Evolutionary conservation across 2,113 vertebrate species (phyloP).

Genomic region (Gambusia holbrooki): DNA sequence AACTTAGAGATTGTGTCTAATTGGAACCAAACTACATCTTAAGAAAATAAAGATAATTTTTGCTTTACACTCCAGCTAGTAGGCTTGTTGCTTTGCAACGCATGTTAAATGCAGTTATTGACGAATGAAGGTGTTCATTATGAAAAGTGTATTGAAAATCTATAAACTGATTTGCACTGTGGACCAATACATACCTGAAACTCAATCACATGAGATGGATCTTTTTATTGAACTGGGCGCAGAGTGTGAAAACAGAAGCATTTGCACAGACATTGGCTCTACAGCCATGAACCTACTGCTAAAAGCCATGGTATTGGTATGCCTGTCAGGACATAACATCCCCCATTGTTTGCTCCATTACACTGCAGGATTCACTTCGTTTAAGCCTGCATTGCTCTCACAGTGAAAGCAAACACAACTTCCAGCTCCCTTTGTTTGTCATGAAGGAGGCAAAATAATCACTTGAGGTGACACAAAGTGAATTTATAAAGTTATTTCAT

Average conservation of each 20-base stretch:
- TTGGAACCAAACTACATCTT: conserved; percentile 22
- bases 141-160: conserved; percentile 67
- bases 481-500: conserved; percentile 1
- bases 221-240: conserved; percentile 53
- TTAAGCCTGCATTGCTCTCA: conserved; percentile 62
- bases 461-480: conserved; percentile 32
- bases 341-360: conserved; percentile 56
- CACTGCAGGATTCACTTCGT: conserved; percentile 30
- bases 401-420: conserved; percentile 70
- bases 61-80: conserved; percentile 26
- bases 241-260: conserved; percentile 39
- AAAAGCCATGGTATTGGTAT: neutral
- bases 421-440: conserved; percentile 49
- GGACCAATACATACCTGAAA: conserved; percentile 44
- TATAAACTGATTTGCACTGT: conserved; percentile 45
- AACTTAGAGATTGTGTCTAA: conserved; percentile 17
- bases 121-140: conserved; percentile 65
- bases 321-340: conserved; percentile 23
- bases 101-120: conserved; percentile 51
- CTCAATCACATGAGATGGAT: conserved; percentile 47
- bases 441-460: conserved; percentile 64
- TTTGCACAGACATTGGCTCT: neutral
- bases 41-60: conserved; percentile 17
- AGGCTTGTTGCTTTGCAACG: conserved; percentile 26
- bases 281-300: conserved; percentile 5